These are phyloP conservation scores for Neodon shergylaensis DNA, from an alignment of 2,113 vertebrate species.

Conservation along the genomic window DNA sequence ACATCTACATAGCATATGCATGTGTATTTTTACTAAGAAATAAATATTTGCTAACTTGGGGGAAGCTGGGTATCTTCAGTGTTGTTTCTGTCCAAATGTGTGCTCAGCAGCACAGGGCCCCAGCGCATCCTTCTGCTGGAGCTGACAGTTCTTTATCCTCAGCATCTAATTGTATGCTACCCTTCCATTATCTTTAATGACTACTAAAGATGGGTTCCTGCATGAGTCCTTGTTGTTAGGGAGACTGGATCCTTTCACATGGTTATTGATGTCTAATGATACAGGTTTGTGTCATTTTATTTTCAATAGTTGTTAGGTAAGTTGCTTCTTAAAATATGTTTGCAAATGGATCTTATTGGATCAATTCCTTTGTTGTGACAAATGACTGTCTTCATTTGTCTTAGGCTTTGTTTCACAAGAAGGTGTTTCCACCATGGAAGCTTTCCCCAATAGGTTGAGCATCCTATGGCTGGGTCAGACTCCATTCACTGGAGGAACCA, in stretches of 20 bases:
- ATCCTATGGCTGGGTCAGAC: slow-evolving; percentile 88
- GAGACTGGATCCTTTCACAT: slow-evolving; percentile 88
- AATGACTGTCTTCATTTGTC: slow-evolving; percentile 89
- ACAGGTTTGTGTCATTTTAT: slow-evolving; percentile 88
- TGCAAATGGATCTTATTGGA: slow-evolving; percentile 93
- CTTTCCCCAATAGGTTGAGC: slow-evolving; percentile 64
- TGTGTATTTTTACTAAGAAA: background rate
- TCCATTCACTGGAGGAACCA: slow-evolving; percentile 89
- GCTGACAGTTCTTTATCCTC: slow-evolving; percentile 91
- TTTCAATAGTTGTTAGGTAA: slow-evolving; percentile 91
- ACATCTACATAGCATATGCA: background rate
- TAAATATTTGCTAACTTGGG: background rate
- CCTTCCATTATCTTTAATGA: slow-evolving; percentile 91
- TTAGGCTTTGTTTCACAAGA: slow-evolving; percentile 89
- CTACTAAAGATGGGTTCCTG: slow-evolving; percentile 90
- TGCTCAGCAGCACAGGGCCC: slow-evolving; percentile 89
- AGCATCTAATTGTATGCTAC: slow-evolving; percentile 90
- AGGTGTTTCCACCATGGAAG: slow-evolving; percentile 92
- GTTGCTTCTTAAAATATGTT: slow-evolving; percentile 92
- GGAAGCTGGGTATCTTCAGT: background rate
- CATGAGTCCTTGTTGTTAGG: slow-evolving; percentile 84
- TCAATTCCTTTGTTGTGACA: slow-evolving; percentile 89
- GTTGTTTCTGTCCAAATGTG: slow-evolving; percentile 83
- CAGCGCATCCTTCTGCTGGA: slow-evolving; percentile 89
- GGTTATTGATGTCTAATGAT: slow-evolving; percentile 93